Conservation (phyloP, 2,888 invertebrate genomes). For the Uropetala carovei region DNA sequence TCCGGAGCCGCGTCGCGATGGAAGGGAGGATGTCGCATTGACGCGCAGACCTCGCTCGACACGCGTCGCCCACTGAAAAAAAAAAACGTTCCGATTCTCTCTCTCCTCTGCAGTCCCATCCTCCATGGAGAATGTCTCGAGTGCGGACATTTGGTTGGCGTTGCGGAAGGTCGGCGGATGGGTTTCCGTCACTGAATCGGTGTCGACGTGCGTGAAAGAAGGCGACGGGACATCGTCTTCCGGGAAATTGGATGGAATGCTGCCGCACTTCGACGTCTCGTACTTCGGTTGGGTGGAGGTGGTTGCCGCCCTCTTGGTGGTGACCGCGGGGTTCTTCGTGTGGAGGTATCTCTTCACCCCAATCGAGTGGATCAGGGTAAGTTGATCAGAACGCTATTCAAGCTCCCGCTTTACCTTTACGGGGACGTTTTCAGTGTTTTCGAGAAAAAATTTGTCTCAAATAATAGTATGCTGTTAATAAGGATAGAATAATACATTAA, state of each 20-base stretch:
- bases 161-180: conserved; percentile 12
- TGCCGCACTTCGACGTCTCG: not conserved
- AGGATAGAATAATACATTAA: too few relatives aligned
- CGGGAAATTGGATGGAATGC: not conserved
- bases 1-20: not conserved
- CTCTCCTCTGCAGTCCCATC: not conserved
- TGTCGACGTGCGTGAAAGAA: not conserved
- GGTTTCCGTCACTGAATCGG: not conserved
- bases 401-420: not conserved
- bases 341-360: conserved; percentile 46
- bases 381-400: not conserved
- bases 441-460: too few relatives aligned
- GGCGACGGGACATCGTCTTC: not conserved
- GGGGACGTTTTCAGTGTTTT: not conserved
- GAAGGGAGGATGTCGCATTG: not conserved
- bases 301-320: not conserved
- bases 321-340: not conserved
- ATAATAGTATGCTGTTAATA: too few relatives aligned
- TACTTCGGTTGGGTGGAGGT: not conserved
- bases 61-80: not conserved
- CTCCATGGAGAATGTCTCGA: not conserved
- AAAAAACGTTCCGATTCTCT: not conserved
- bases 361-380: conserved; percentile 47
- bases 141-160: not conserved
- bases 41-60: conserved; percentile 6